Evolutionary conservation across 2,113 vertebrate genomes (phyloP).

Genomic region (Ochotona curzoniae): DNA sequence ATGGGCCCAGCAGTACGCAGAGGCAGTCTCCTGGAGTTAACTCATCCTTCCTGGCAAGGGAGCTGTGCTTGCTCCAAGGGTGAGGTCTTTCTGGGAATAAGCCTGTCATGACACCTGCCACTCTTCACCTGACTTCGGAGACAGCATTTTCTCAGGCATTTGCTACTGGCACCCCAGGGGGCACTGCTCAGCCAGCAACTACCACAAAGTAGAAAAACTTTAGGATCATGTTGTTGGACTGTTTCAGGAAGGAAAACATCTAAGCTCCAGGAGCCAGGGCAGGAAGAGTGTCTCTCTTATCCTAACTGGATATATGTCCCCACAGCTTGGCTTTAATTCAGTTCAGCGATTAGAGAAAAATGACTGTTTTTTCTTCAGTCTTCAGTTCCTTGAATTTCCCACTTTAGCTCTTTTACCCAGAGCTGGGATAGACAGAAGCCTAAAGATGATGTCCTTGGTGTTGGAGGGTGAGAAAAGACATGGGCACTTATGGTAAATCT

Average conservation of each 20-base stretch:
- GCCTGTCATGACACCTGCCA: background rate
- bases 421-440: background rate
- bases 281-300: background rate
- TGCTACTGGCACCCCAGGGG: too few relatives aligned
- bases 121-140: background rate
- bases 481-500: background rate
- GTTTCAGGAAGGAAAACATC: background rate
- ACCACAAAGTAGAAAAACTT: accelerated
- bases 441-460: accelerated
- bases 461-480: background rate
- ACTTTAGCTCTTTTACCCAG: background rate
- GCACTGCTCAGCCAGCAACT: background rate
- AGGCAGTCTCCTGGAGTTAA: background rate
- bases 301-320: background rate
- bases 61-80: background rate
- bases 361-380: too few relatives aligned
- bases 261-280: background rate
- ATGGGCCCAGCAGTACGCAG: background rate
- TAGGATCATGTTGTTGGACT: background rate
- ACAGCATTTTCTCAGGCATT: too few relatives aligned
- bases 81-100: accelerated
- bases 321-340: too few relatives aligned
- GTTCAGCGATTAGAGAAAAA: too few relatives aligned
- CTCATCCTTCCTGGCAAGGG: background rate
- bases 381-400: background rate